Evolutionary conservation across 2,888 invertebrate species (phyloP).

Genomic region (Trichopria drosophilae): DNA sequence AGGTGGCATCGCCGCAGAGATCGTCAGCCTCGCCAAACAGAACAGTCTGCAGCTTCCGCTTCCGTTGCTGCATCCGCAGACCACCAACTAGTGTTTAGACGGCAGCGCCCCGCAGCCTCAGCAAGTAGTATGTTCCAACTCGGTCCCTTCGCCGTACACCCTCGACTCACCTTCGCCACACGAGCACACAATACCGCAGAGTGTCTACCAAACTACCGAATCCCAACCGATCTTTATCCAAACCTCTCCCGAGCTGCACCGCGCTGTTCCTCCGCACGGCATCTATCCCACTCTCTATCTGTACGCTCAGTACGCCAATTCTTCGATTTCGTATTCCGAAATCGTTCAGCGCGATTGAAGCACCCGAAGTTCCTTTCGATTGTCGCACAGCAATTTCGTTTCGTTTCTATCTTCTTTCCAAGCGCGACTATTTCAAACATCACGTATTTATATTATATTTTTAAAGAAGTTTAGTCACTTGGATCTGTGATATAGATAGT

Average conservation of each 20-base stretch:
- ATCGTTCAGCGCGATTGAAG: slow-evolving; percentile 55
- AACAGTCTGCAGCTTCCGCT: slow-evolving; percentile 57
- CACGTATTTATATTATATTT: slow-evolving; percentile 55
- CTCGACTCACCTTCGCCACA: slow-evolving; percentile 33
- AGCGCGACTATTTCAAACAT: slow-evolving; percentile 49
- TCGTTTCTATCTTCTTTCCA: slow-evolving; percentile 45
- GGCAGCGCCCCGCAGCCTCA: slow-evolving; percentile 48
- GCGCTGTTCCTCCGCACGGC: slow-evolving; percentile 51
- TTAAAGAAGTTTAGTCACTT: slow-evolving; percentile 59
- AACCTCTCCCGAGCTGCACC: slow-evolving; percentile 44
- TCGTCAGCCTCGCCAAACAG: slow-evolving; percentile 55
- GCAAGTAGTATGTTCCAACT: slow-evolving; percentile 48
- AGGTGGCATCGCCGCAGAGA: slow-evolving; percentile 53
- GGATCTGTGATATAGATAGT: slow-evolving; percentile 60
- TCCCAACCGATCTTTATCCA: slow-evolving; percentile 42
- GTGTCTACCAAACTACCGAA: slow-evolving; percentile 52
- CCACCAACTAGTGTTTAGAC: slow-evolving; percentile 57
- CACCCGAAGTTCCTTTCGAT: slow-evolving; percentile 46
- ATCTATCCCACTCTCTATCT: slow-evolving; percentile 56
- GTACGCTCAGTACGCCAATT: slow-evolving; percentile 56
- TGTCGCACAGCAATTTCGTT: slow-evolving; percentile 48
- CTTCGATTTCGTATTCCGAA: slow-evolving; percentile 54
- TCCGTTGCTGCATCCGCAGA: slow-evolving; percentile 56
- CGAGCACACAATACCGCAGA: slow-evolving; percentile 45
- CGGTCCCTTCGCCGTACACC: slow-evolving; percentile 46